Base-by-base conservation (phyloP, 2,797 vertebrate genomes). In the Ctenochaetus hawaiiensis region DNA sequence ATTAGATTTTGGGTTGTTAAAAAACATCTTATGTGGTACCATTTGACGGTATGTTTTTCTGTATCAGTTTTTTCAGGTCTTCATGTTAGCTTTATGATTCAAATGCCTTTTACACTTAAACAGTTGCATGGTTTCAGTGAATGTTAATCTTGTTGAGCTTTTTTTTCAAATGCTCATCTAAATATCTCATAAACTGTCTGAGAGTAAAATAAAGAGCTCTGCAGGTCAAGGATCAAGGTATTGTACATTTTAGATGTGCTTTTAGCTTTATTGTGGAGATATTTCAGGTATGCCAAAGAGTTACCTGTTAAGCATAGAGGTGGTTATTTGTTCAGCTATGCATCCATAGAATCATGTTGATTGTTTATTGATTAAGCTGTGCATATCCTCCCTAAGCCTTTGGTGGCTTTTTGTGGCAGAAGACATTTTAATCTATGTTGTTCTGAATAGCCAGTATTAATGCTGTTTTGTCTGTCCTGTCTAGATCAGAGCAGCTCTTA, bases 401-500 rank as follows among this genome's bases (percentile, higher is more conserved):
- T 52, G 16, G 18, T 9, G 43, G 57, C n/a, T 83, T 81, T 88
- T 62, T 74, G 44, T 69, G 54, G 69, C n/a, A 75, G 86, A 89
- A 84, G 77, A 77, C 77, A 85, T 79, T 88, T 86, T 75, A 90
- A 90, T 92, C 82, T 78, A 52, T 56, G 76, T 75, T 75, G 44
- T 67, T 65, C 78, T 74, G 75, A 87, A 78, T 78, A 54, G 70
- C 68, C 77, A 65, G 82, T 75, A 30, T 82, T 77, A 70, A 72
- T 82, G 78, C 62, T 79, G 87, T 78, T 89, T 73, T 77, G 63
- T 71, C 56, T 63, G 72, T 81, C 53, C 78, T 76, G 72, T 70
- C 60, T 64, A 69, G 82, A 91, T 91, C 82, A 83, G 83, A 77
- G 72, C 79, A 73, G 67, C 75, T 77, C 83, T 94, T 93, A 91